Evolutionary conservation across 2,797 vertebrate genomes (phyloP).

Genomic region (Karalla daura): DNA sequence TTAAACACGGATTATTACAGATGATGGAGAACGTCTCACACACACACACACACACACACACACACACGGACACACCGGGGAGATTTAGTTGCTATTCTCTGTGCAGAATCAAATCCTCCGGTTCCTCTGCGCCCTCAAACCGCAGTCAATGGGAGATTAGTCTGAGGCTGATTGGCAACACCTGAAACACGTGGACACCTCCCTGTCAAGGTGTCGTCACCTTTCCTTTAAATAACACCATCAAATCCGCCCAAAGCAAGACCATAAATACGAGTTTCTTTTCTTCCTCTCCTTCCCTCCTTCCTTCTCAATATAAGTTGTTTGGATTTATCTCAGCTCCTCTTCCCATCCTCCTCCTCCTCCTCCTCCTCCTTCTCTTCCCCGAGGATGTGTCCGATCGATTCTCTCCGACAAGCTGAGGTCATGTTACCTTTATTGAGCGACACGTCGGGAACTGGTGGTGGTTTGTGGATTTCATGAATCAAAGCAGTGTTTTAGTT

Average conservation of each 20-base stretch:
- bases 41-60: neutral
- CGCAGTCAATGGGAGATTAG: constrained; percentile 57
- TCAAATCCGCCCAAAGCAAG: no score
- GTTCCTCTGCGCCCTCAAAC: constrained; percentile 49
- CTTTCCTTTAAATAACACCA: neutral
- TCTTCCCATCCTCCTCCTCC: no score
- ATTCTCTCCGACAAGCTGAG: neutral
- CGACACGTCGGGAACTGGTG: neutral
- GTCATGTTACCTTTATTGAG: neutral
- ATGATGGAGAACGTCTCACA: constrained; percentile 16
- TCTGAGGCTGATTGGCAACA: constrained; percentile 1
- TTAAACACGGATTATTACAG: neutral
- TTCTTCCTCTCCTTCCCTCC: no score
- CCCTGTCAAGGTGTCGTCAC: neutral
- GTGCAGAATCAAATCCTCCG: constrained; percentile 51
- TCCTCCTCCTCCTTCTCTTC: neutral
- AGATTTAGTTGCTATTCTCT: constrained; percentile 57
- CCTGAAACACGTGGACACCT: no score
- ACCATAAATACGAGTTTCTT: no score
- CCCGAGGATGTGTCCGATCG: neutral
- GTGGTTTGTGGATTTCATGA: neutral
- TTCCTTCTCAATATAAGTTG: neutral
- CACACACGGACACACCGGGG: constrained; percentile 1
- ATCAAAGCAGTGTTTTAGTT: neutral
- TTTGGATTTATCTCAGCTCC: no score